Evolutionary conservation across 1,140 invertebrate species (phyloP), one percentile per base, ranked within the genome.

Genomic region (Antheraea pernyi): DNA sequence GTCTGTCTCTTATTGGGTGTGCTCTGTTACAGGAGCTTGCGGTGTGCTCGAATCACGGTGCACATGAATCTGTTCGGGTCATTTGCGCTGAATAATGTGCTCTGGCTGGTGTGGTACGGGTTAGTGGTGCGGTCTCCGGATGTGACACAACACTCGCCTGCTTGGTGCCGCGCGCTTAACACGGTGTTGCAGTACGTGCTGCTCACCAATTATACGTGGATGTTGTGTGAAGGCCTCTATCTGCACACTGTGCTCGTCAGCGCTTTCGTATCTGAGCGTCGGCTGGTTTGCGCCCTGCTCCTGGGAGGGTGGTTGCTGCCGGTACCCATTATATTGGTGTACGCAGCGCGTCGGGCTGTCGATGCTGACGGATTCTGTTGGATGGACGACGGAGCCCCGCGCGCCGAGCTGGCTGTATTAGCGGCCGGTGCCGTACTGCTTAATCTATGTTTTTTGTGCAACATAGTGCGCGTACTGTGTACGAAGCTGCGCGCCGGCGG

Each of bases 11-110:
- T 8, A 8, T 42, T 42, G 2, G 2, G 39, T 8, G 7, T 10
- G 7, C 39, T 42, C 39, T 42, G 39, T 42, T 11, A 7, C 93
- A 96, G 95, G 92, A 95, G 93, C 16, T 84, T 94, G 60, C 94
- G 94, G 82, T 98, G 97, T 90, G 96, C 97, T 9, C 94, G 98
- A 71, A 98, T 98, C 73, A 97, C 97, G 6, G 94, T 99, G 66
- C 98, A 99, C 89, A 98, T 98, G 94, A 98, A 99, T 90, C 93
- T 99, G 59, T 99, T 99, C 86, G 94, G 96, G 19, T 98, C 97
- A 30, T 98, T 98, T 88, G 97, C 97, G 8, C 93, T 96, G 63
- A 98, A 98, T 85, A 95, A 95, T 83, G 93, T 94, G 67, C 83
- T 95, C 71, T 95, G 95, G 95, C 88, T 95, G 72, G 76, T 93